Evolutionary conservation across 2,113 vertebrate genomes (phyloP).

Genomic region (Hydropotes inermis): DNA sequence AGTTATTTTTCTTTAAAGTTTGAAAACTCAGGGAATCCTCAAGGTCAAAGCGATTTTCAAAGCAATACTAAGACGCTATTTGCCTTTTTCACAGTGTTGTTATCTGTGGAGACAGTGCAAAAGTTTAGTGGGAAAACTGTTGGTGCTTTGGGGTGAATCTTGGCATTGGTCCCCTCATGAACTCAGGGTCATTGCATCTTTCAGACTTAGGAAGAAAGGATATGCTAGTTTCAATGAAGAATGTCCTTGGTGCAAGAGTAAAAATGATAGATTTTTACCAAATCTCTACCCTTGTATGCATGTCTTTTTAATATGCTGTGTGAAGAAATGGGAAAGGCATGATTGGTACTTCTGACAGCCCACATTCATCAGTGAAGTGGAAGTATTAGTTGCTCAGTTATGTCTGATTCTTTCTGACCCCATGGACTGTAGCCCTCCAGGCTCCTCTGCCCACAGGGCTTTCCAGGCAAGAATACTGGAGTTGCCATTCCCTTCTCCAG

Average conservation of each 20-base stretch:
- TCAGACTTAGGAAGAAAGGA: neutral
- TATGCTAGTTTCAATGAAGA: neutral
- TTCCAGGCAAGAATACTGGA: neutral
- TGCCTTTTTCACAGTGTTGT: neutral
- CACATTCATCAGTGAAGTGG: neutral
- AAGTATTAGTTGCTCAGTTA: neutral
- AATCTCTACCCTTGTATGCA: neutral
- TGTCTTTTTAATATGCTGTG: neutral
- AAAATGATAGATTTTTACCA: neutral
- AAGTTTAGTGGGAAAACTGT: neutral
- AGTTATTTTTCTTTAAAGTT: neutral
- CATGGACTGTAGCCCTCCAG: neutral
- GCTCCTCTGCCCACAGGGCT: neutral
- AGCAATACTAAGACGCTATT: neutral
- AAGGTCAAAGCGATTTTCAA: neutral
- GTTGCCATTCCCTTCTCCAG: neutral
- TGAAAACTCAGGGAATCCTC: neutral
- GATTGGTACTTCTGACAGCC: too few relatives aligned
- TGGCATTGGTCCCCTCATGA: fast-evolving
- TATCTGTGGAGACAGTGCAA: neutral
- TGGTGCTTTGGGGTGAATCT: neutral
- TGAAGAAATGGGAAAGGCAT: neutral
- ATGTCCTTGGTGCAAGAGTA: neutral
- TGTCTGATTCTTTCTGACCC: neutral
- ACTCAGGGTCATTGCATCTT: fast-evolving